phyloP scores from a whole-genome alignment of 2,113 vertebrate genomes.

The Gadus chalcogrammus region DNA sequence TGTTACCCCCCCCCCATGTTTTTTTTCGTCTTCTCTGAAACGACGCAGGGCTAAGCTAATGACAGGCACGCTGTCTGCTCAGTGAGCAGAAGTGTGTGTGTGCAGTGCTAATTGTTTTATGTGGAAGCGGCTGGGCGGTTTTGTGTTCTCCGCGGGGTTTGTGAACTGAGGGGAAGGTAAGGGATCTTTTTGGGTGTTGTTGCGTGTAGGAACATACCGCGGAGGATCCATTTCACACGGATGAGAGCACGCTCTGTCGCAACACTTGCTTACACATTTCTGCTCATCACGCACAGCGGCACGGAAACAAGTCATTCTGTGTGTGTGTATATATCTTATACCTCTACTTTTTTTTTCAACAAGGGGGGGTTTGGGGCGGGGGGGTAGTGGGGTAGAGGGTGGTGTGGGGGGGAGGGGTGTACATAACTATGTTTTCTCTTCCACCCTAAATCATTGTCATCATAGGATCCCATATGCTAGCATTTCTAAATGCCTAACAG shows the following conservation, averaged over 20 bases:
- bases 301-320: constrained; percentile 24
- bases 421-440: constrained; percentile 43
- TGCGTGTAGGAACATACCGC: not conserved
- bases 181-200: constrained; percentile 6
- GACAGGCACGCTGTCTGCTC: no score
- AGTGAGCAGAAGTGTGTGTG: no score
- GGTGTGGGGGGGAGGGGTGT: not conserved
- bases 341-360: constrained; percentile 16
- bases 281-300: constrained; percentile 30
- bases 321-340: not conserved
- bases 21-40: constrained; percentile 2
- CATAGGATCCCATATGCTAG: constrained; percentile 59
- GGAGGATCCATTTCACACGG: constrained; percentile 25
- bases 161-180: not conserved
- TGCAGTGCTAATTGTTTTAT: constrained; percentile 14
- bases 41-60: not conserved
- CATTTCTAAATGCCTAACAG: constrained; percentile 66
- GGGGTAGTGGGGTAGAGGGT: not conserved
- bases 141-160: constrained; percentile 16
- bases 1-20: constrained; percentile 23
- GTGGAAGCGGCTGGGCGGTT: constrained; percentile 4
- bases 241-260: constrained; percentile 29
- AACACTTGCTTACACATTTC: constrained; percentile 36
- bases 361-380: constrained; percentile 12
- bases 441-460: constrained; percentile 59